Base-by-base conservation (phyloP, 2,113 vertebrate species). In the Ctenodactylus gundi region DNA sequence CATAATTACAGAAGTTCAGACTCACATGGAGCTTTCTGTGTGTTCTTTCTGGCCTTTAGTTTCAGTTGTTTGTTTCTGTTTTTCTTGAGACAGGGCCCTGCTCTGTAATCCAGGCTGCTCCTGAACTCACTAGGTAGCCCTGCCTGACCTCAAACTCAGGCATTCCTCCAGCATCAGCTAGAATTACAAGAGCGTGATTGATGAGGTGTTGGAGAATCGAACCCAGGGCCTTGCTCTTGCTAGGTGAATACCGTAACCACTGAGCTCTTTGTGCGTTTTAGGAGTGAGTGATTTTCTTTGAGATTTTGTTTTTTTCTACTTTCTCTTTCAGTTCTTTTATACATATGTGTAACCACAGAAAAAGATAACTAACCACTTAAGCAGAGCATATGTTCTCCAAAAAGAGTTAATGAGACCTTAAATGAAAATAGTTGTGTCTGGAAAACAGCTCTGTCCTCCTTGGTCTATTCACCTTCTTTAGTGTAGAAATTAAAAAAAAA, bases 401-500 rank as follows among this genome's bases (percentile, higher is more conserved):
- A 95, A 92, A 76, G 53, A 84, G 36, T 84, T 89, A 87, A 92
- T 87, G 67, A 67, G 60, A 85, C 95, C 62, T 91, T 68, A 94
- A 95, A 57, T 78, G 41, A 15, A 94, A 93, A 85, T 83, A 39
- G 44, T 92, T 64, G 70, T 96, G 86, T 64, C 80, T 96, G 80
- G 34, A 46, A 96, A 84, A 90, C 46, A 68, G 15, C 57, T 68
- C 53, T 84, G 78, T 81, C 17, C 84, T 83, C 93, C 21, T 95
- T 77, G 68, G 88, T 88, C 90, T 91, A 88, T 57, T 95, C 90
- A 85, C 58, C 39, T 64, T 88, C 70, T 84, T 91, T 86, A 76
- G 57, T 75, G 39, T 80, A 84, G 75, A 93, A 90, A 95, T 34
- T n/a, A n/a, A n/a, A 83, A 73, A 95, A 57, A 96, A 75, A 94